These are phyloP conservation scores for Balanococcus diminutus DNA, from an alignment of 2,888 invertebrate genomes.

Conservation along the genomic window DNA sequence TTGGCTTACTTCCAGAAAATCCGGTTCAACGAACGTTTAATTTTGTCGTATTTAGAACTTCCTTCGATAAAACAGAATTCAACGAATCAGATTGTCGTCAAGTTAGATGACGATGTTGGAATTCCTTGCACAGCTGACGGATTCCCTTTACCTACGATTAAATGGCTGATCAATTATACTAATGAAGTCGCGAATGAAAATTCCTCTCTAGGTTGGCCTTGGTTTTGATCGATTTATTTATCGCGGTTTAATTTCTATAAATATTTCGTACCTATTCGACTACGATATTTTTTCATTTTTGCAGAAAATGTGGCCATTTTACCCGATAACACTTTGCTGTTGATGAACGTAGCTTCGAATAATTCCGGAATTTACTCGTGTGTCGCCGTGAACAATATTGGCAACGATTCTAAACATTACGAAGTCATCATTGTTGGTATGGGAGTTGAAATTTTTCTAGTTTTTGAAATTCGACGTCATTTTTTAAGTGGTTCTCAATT, in stretches of 20 bases:
- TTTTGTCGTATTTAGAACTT: background rate
- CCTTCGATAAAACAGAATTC: conserved; percentile 23
- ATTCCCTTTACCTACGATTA: conserved; percentile 18
- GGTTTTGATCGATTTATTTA: background rate
- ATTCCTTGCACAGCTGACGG: conserved; percentile 36
- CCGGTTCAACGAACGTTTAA: background rate
- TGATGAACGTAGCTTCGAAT: conserved; percentile 7
- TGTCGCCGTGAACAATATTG: conserved; percentile 22
- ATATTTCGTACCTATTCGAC: background rate
- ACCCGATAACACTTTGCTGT: conserved; percentile 28
- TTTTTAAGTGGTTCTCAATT: background rate
- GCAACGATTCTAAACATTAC: conserved; percentile 1
- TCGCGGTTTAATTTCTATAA: background rate
- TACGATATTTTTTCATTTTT: background rate
- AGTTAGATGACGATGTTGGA: conserved; percentile 21
- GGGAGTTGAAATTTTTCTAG: background rate
- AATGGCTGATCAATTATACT: conserved; percentile 32
- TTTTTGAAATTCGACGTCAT: background rate
- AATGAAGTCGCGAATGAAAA: background rate
- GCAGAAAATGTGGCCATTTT: conserved; percentile 17
- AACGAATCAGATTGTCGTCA: background rate
- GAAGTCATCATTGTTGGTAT: conserved; percentile 1
- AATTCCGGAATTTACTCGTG: conserved; percentile 46
- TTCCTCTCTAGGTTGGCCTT: background rate
- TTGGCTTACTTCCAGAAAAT: background rate